Conservation (phyloP, 2,797 vertebrate species). For the Hipposideros larvatus region DNA sequence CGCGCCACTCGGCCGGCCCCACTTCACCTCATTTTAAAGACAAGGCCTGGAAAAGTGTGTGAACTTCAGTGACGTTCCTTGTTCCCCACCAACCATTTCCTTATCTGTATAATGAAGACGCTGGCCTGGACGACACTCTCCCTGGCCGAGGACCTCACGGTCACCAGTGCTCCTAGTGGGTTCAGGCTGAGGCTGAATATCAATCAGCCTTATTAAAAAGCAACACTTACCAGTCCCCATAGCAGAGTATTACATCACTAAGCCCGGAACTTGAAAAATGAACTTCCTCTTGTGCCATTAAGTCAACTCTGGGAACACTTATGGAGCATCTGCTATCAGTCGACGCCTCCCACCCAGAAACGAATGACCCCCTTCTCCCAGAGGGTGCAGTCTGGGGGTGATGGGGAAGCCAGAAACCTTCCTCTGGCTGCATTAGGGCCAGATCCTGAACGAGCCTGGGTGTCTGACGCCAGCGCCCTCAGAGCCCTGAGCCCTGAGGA, state of each 20-base stretch:
- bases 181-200: not conserved
- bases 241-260: not conserved
- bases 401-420: not conserved
- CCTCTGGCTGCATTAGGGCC: not conserved
- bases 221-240: accelerated
- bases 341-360: not conserved
- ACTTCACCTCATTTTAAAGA: no score
- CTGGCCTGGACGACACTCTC: accelerated
- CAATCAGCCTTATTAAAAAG: not conserved
- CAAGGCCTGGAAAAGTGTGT: not conserved
- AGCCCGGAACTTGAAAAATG: not conserved
- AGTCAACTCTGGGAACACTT: not conserved
- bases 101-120: accelerated
- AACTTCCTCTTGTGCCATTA: accelerated
- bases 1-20: no score
- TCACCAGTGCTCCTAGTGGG: not conserved
- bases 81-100: not conserved
- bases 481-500: accelerated
- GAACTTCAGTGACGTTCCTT: accelerated
- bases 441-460: not conserved
- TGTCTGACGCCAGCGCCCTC: not conserved
- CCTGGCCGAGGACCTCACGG: not conserved
- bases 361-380: not conserved
- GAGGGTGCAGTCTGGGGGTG: accelerated
- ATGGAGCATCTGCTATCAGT: not conserved